Evolutionary conservation across 2,888 invertebrate genomes (phyloP).

Genomic region (Chymomyza procnemis): DNA sequence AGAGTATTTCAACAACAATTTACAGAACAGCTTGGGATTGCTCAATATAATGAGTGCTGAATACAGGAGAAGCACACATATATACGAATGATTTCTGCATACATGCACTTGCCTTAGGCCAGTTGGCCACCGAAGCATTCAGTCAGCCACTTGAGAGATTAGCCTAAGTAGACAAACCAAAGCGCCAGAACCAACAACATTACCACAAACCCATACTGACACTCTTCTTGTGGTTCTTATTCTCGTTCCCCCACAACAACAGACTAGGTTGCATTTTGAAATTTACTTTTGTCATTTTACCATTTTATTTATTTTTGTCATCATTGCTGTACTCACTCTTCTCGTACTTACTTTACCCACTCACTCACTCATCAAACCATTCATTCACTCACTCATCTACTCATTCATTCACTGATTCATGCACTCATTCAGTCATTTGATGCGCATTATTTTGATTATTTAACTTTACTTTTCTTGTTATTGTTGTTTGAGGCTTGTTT

Average conservation of each 20-base stretch:
- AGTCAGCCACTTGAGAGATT: constrained; percentile 74
- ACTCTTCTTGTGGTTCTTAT: background rate
- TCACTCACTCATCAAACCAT: background rate
- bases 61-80: constrained; percentile 58
- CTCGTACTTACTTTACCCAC: constrained; percentile 20
- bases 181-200: constrained; percentile 37
- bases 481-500: constrained; percentile 16
- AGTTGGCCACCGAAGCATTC: background rate
- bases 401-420: background rate
- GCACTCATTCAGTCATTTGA: constrained; percentile 23
- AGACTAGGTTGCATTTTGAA: constrained; percentile 33
- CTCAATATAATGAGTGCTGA: constrained; percentile 36
- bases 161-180: constrained; percentile 54
- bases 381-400: constrained; percentile 7
- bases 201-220: constrained; percentile 8
- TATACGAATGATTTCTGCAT: constrained; percentile 65
- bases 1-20: background rate
- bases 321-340: constrained; percentile 32
- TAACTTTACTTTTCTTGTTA: constrained; percentile 43
- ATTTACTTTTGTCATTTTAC: constrained; percentile 67
- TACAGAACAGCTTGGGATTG: background rate
- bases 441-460: constrained; percentile 72
- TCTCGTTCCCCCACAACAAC: background rate
- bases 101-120: constrained; percentile 61
- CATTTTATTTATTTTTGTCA: constrained; percentile 44